Evolutionary conservation across 1,140 invertebrate genomes (phyloP).

Genomic region (Myzus persicae): DNA sequence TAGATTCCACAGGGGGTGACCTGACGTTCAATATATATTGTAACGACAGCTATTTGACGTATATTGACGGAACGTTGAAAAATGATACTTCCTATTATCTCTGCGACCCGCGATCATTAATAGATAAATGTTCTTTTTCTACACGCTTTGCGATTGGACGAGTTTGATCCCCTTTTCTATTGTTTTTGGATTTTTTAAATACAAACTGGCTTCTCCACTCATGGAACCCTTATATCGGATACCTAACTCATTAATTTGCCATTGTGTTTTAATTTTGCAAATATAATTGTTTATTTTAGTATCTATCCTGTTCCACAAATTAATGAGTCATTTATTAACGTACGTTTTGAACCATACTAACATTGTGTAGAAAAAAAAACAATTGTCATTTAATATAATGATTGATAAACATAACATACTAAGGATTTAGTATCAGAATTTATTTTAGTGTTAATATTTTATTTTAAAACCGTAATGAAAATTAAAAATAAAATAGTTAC

Average conservation of each 20-base stretch:
- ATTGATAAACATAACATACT: neutral
- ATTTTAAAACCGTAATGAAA: neutral
- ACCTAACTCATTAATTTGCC: neutral
- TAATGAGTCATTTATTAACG: neutral
- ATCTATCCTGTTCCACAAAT: neutral
- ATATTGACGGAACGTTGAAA: constrained; percentile 49
- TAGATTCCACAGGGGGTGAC: constrained; percentile 17
- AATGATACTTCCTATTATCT: constrained; percentile 52
- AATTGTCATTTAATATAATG: neutral
- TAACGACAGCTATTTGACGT: constrained; percentile 53
- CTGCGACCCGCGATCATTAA: constrained; percentile 42
- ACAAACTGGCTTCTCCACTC: neutral
- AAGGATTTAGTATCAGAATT: neutral
- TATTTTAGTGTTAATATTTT: neutral
- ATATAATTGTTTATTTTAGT: neutral
- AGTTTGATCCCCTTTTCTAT: neutral
- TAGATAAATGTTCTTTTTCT: constrained; percentile 6
- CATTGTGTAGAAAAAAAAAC: neutral
- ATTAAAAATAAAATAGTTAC: neutral
- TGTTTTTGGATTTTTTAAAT: neutral
- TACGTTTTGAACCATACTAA: neutral
- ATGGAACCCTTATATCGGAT: neutral
- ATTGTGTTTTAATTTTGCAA: neutral
- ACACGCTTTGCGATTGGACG: neutral
- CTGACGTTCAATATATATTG: constrained; percentile 26